Percentiles rank a stretch among this genome's conserved stretches.
Evolutionary conservation across 2,113 vertebrate species (phyloP).

Genomic region (Australoheros scitulus): DNA sequence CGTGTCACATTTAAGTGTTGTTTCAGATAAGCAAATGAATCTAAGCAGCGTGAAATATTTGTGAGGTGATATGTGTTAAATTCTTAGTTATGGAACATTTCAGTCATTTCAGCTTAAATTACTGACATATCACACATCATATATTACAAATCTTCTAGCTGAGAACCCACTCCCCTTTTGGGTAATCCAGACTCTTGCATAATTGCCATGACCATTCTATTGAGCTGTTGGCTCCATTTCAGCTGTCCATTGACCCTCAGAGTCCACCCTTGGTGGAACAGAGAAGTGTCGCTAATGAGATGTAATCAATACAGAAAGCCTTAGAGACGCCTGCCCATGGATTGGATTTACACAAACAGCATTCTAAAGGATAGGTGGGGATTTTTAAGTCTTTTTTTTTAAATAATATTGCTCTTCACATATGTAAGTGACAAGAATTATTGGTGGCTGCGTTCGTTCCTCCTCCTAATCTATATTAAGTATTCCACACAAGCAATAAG

Average conservation of each 20-base stretch:
- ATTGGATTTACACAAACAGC: slow-evolving; percentile 51
- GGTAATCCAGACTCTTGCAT: slow-evolving; percentile 37
- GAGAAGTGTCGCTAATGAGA: slow-evolving; percentile 62
- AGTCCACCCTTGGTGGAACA: slow-evolving; percentile 36
- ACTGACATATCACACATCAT: neutral
- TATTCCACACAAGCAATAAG: neutral
- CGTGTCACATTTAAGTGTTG: neutral
- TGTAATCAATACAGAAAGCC: slow-evolving; percentile 66
- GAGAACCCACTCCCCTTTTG: neutral
- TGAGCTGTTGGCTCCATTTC: slow-evolving; percentile 65
- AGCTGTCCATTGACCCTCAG: slow-evolving; percentile 45
- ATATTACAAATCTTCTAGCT: neutral
- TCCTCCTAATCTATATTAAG: neutral
- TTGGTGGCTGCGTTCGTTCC: neutral
- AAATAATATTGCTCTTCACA: neutral
- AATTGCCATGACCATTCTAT: slow-evolving; percentile 61
- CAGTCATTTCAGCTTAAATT: neutral
- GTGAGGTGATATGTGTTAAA: neutral
- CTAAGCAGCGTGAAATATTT: neutral
- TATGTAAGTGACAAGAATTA: neutral
- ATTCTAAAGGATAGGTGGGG: neutral
- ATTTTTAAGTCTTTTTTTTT: neutral
- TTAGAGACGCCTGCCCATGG: slow-evolving; percentile 38
- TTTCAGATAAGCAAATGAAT: neutral
- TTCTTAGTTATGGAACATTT: neutral